These are phyloP conservation scores for Erinaceus europaeus DNA, from an alignment of 2,113 vertebrate genomes.

Conservation along the genomic window DNA sequence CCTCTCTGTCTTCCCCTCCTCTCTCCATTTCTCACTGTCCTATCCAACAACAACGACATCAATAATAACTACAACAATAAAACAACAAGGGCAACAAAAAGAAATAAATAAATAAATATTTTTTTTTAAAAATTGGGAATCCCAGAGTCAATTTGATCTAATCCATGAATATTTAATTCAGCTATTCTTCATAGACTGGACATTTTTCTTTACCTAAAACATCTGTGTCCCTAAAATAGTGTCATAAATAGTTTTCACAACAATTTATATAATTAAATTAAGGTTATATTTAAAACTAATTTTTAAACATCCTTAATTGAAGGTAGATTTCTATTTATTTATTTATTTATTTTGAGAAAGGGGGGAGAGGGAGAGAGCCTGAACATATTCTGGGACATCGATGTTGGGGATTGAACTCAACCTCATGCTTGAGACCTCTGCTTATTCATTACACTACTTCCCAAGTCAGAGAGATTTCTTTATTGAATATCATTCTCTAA, in stretches of 20 bases:
- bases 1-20: too few relatives aligned
- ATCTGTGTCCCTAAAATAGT: conserved; percentile 20
- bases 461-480: conserved; percentile 6
- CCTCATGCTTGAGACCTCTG: too few relatives aligned
- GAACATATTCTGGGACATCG: too few relatives aligned
- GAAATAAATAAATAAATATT: background rate
- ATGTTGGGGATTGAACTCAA: too few relatives aligned
- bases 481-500: conserved; percentile 30
- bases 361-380: too few relatives aligned
- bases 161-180: background rate
- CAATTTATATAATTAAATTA: conserved; percentile 38
- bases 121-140: conserved; percentile 18
- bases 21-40: too few relatives aligned
- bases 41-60: too few relatives aligned
- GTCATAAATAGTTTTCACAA: conserved; percentile 5
- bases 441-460: too few relatives aligned
- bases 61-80: too few relatives aligned
- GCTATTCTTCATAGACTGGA: background rate
- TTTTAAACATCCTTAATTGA: conserved; percentile 1
- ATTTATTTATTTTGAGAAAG: too few relatives aligned
- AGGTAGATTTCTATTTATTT: background rate
- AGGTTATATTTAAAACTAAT: conserved; percentile 13
- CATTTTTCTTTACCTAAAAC: background rate
- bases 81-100: conserved; percentile 38
- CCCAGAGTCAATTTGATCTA: background rate